phyloP scores from a whole-genome alignment of 1,140 invertebrate genomes.

The Hylyphantes graminicola region DNA sequence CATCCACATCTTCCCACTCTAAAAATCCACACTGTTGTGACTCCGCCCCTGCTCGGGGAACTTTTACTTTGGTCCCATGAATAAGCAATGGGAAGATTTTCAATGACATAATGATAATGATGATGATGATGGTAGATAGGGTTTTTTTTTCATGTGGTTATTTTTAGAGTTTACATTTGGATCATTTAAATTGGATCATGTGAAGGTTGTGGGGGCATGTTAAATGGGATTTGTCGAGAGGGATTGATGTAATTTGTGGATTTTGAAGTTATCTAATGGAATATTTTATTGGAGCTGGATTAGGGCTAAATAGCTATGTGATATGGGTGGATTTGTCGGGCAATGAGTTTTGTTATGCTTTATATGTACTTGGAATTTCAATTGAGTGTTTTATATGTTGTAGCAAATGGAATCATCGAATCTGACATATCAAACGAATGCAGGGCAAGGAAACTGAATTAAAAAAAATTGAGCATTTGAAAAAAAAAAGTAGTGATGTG shows the following conservation, averaged over 20 bases:
- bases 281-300: no score
- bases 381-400: no score
- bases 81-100: conserved; percentile 45
- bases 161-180: background rate
- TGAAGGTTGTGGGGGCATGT: conserved; percentile 5
- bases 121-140: conserved; percentile 35
- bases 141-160: background rate
- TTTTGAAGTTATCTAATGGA: conserved; percentile 24
- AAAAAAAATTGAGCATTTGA: no score
- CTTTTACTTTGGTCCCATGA: conserved; percentile 40
- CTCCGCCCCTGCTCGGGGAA: conserved; percentile 27
- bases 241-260: conserved; percentile 38
- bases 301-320: no score
- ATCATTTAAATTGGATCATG: conserved; percentile 46
- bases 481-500: no score
- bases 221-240: conserved; percentile 25
- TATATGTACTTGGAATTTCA: no score
- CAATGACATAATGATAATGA: conserved; percentile 60
- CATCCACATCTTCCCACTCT: no score
- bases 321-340: no score
- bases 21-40: conserved; percentile 28
- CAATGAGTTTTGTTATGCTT: no score
- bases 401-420: no score
- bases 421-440: no score
- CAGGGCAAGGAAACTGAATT: no score